These are phyloP conservation scores for Thermophis baileyi DNA, from an alignment of 2,113 vertebrate genomes.

Conservation along the genomic window DNA sequence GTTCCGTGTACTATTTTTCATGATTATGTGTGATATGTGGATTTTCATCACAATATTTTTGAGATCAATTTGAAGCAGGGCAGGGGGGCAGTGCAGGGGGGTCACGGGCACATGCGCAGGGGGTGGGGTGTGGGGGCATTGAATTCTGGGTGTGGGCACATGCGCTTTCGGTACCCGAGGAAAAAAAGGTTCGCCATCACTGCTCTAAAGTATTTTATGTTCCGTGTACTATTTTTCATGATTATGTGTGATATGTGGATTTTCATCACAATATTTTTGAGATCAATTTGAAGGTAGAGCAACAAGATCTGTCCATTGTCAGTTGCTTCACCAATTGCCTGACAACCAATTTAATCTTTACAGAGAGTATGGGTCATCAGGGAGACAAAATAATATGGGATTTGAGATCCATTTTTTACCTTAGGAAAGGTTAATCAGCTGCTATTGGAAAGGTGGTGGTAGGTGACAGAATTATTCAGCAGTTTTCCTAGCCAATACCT, in stretches of 20 bases:
- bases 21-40: too few species aligned
- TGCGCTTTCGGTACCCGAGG: too few species aligned
- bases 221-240: neutral
- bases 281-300: neutral
- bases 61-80: too few species aligned
- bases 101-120: too few species aligned
- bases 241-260: neutral
- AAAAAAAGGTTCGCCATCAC: too few species aligned
- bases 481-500: neutral
- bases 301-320: neutral
- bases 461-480: neutral
- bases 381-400: neutral
- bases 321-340: neutral
- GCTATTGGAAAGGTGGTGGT: neutral
- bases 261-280: neutral
- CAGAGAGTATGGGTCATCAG: neutral
- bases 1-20: too few species aligned
- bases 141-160: too few species aligned
- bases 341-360: neutral
- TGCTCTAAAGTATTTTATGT: neutral
- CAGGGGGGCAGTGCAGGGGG: too few species aligned
- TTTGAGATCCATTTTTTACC: neutral
- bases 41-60: too few species aligned
- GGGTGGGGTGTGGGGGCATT: too few species aligned
- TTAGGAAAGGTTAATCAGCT: neutral